Evolutionary conservation across 2,797 vertebrate genomes (phyloP), one percentile per base, ranked within the genome.

Genomic region (Sebastes oblongus): DNA sequence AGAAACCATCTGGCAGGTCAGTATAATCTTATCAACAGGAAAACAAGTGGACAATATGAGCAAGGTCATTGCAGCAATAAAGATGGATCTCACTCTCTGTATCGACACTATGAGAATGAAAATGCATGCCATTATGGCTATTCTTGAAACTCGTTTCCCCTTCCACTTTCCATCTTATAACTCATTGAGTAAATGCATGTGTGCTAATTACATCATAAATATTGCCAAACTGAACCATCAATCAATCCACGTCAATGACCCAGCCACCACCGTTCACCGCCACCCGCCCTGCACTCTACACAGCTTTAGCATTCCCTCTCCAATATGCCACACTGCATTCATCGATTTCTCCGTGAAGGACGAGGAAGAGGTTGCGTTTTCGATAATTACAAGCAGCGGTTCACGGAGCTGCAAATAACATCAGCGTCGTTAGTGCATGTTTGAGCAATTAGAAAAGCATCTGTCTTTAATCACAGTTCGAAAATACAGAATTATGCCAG

Each of bases 331-430:
- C 72, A 29, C 70, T 62, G 59, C 27, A 80, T 58, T 58, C 75
- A 90, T 82, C 9, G 73, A 90, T 86, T 50, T 88, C 71, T 20
- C 52, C 2, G 64, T 75, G 79, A 89, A 90, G 88, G 89, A 78
- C 80, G 7, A 74, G 75, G 36, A 72, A 54, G 74, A 92, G 91
- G 92, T 92, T 81, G 75, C 78, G 75, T 77, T 87, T 83, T 81
- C 25, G 5, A 90, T 93, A 91, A 94, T 93, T 92, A 86, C 80
- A 87, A 82, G 78, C 85, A 65, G 72, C 67, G 83, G 85, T 84
- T 91, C 75, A 64, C 75, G 66, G 85, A 77, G 85, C 78, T 85
- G 71, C 87, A 87, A 91, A 90, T 85, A 88, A 83, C 79, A 86
- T 73, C 77, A 64, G 81, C 67, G 61, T 90, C 83, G 86, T 91